Percentiles rank a stretch among this genome's conserved stretches.
Conservation (phyloP, 2,888 invertebrate genomes). For the Gortyna flavago region DNA sequence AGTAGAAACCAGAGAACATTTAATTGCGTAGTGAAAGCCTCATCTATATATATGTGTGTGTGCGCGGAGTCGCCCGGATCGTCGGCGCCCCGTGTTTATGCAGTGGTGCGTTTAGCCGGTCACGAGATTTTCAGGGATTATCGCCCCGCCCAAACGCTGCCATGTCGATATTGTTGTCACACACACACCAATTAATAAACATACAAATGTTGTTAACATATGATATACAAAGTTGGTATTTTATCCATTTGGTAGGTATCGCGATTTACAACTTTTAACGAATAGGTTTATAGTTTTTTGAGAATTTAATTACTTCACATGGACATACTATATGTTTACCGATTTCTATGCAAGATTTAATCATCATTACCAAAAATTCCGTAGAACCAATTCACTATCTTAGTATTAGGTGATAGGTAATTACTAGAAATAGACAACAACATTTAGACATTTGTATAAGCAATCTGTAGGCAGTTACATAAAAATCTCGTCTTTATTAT, state of each 20-base stretch:
- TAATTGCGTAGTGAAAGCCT: slow-evolving; percentile 42
- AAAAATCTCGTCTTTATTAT: not conserved
- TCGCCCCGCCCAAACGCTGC: not conserved
- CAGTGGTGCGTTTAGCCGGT: slow-evolving; percentile 34
- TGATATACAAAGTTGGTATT: too few species aligned
- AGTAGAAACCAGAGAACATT: slow-evolving; percentile 31
- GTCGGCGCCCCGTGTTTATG: slow-evolving; percentile 55
- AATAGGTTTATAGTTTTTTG: not conserved
- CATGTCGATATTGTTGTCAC: not conserved
- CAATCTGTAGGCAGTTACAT: too few species aligned
- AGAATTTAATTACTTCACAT: not conserved
- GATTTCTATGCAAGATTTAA: not conserved
- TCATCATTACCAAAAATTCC: not conserved
- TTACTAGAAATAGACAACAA: not conserved
- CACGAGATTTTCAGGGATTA: slow-evolving; percentile 17
- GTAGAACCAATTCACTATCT: not conserved
- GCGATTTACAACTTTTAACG: not conserved
- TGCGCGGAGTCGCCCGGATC: slow-evolving; percentile 47
- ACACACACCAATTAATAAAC: not conserved
- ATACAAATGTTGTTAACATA: not conserved
- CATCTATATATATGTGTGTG: slow-evolving; percentile 36
- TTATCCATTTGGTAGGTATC: too few species aligned
- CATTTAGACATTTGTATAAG: not conserved
- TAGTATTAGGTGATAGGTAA: not conserved
- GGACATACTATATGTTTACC: not conserved